Evolutionary conservation across 2,888 invertebrate species (phyloP).

Genomic region (Hyppa rectilinea): DNA sequence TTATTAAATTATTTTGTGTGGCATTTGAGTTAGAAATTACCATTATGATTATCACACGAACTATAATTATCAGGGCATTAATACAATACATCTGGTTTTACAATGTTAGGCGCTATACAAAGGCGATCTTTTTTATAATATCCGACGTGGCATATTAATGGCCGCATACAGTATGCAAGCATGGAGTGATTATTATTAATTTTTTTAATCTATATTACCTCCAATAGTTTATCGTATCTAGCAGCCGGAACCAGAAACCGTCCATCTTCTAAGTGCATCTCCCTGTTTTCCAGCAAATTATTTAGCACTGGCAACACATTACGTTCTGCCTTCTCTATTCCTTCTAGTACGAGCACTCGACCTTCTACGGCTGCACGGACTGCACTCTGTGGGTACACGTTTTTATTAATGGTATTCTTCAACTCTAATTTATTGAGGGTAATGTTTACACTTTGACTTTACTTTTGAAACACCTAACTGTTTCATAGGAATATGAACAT

Average conservation of each 20-base stretch:
- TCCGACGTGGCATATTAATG: background rate
- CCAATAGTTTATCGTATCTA: conserved; percentile 96
- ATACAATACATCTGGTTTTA: background rate
- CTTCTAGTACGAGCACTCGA: conserved; percentile 97
- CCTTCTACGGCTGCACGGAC: conserved; percentile 98
- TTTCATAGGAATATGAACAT: background rate
- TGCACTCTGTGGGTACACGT: conserved; percentile 92
- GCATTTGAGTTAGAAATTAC: background rate
- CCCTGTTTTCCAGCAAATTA: conserved; percentile 98
- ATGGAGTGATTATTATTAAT: too few species aligned
- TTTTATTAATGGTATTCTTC: background rate
- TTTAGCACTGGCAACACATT: conserved; percentile 99
- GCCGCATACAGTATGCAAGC: background rate
- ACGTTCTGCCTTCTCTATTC: conserved; percentile 99
- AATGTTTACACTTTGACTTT: background rate
- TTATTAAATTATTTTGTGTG: too few species aligned
- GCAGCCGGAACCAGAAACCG: conserved; percentile 96
- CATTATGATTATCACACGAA: background rate
- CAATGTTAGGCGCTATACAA: background rate
- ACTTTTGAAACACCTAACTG: too few species aligned
- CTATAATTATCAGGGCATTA: background rate
- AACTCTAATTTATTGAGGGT: background rate
- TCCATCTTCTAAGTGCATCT: conserved; percentile 99
- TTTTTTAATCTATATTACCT: conserved; percentile 92
- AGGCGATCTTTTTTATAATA: background rate